A percentile compares a stretch with the other conserved stretches of the same genome.
Evolutionary conservation across 2,797 vertebrate species (phyloP).

Genomic region (Ataeniobius toweri): DNA sequence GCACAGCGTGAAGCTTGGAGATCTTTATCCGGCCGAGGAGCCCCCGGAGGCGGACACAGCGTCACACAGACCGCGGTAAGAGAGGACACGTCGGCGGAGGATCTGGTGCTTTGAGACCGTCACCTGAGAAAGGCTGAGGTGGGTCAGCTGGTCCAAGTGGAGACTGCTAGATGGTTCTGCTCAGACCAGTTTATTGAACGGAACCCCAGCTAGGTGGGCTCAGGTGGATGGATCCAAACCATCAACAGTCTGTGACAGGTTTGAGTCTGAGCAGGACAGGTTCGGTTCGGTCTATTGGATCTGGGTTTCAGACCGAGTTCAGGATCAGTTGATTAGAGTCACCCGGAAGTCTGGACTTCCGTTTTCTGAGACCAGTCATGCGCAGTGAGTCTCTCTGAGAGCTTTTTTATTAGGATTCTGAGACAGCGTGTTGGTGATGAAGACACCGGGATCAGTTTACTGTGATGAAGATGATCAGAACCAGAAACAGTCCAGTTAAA

Average conservation of each 20-base stretch:
- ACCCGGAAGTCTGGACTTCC: not conserved
- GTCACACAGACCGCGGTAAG: constrained; percentile 2
- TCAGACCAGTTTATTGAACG: not conserved
- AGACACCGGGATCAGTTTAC: too few species aligned
- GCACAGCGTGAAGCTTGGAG: not conserved
- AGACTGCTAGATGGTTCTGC: not conserved
- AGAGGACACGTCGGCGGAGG: not conserved
- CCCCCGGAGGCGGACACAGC: not conserved
- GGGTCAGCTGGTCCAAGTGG: not conserved
- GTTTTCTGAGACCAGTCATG: not conserved
- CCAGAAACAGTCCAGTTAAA: not conserved
- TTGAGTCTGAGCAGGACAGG: not conserved
- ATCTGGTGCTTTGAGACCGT: not conserved
- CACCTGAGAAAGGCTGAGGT: not conserved
- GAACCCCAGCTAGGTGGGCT: not conserved
- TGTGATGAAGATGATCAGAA: not conserved
- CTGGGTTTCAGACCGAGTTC: not conserved
- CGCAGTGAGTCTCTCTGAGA: not conserved
- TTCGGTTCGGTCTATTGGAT: not conserved
- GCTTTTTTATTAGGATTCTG: too few species aligned
- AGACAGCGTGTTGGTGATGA: too few species aligned
- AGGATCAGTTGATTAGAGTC: not conserved
- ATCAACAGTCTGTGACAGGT: not conserved
- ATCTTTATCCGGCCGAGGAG: rapidly evolving
- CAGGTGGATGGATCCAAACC: not conserved